Conservation (phyloP, 2,888 invertebrate genomes). For the Ceramica pisi region DNA sequence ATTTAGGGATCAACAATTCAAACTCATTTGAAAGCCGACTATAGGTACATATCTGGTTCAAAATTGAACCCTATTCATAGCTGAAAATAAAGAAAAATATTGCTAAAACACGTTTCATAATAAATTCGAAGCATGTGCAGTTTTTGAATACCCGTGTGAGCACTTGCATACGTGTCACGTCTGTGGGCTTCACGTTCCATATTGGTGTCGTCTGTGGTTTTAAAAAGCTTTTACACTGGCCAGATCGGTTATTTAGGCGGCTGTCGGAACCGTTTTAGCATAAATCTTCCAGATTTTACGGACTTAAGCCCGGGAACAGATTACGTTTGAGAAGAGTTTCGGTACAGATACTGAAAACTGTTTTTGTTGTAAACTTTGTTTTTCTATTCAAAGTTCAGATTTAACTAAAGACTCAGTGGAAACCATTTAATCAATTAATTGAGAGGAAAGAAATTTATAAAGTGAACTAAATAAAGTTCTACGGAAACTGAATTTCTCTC, state of each 20-base stretch:
- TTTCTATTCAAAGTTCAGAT: no score
- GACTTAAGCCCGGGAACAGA: no score
- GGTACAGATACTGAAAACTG: no score
- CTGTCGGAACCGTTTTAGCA: neutral
- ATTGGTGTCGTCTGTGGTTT: neutral
- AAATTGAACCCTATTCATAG: neutral
- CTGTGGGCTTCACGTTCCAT: neutral
- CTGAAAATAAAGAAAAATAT: neutral
- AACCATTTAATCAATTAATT: neutral
- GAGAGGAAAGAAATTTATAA: neutral
- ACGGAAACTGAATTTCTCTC: neutral
- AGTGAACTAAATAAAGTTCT: no score
- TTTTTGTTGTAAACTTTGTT: no score
- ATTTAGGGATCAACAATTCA: neutral
- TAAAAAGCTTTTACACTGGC: neutral
- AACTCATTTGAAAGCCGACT: neutral
- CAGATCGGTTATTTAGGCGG: neutral
- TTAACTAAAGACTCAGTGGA: no score
- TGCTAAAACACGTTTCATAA: neutral
- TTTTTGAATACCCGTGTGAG: neutral
- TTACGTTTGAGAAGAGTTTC: no score
- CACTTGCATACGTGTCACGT: conserved; percentile 24
- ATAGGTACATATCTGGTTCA: no score
- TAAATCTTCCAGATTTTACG: no score
- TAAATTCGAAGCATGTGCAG: conserved; percentile 34